Base-by-base conservation (phyloP, 2,888 invertebrate species). In the Lordiphosa andalusiaca region DNA sequence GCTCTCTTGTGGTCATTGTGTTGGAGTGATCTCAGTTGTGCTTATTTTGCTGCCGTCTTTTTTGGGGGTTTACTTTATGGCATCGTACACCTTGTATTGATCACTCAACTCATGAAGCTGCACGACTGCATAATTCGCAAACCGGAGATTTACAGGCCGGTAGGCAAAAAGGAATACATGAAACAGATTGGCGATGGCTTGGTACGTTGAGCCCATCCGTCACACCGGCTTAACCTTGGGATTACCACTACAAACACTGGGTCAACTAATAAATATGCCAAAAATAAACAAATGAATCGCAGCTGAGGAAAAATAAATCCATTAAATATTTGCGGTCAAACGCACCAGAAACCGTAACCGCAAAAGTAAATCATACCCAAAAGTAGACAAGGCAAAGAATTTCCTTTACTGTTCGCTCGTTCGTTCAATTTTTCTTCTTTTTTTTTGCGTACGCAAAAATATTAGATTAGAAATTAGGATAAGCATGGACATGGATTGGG, bases 271-370 rank as follows among this genome's bases (percentile, higher is more conserved):
- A 80, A 82, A 80, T 80, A 82, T 80, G 82, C 80, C 82, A 82
- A 61, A 73, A 46, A 68, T 63, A 58, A 67, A 76, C 67, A 77
- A 82, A 75, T 73, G 78, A 77, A 75, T 73, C 81, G 77, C 74
- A 78, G 76, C 76, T 73, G 74, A 72, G 70, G 68, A 49, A 50
- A 77, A 81, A 75, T 78, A 84, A 81, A 77, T 72, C 82, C 84
- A 82, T 84, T 84, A 82, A 81, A 84, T 82, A 84, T 81, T 82
- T 82, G 78, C 82, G 84, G 84, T 78, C 75, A 81, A 82, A 78
- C 75, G 84, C 77, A 81, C 81, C 74, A 75, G 81, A 71, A 77
- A 71, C 74, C 67, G 39, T 59, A 83, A 81, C 77, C 75, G 61
- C 81, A 77, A 73, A 80, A 77, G 81, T 82, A 82, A 82, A 82